These are phyloP conservation scores for Spatulosminthurus flaviceps DNA, from an alignment of 2,888 invertebrate species.

Conservation along the genomic window DNA sequence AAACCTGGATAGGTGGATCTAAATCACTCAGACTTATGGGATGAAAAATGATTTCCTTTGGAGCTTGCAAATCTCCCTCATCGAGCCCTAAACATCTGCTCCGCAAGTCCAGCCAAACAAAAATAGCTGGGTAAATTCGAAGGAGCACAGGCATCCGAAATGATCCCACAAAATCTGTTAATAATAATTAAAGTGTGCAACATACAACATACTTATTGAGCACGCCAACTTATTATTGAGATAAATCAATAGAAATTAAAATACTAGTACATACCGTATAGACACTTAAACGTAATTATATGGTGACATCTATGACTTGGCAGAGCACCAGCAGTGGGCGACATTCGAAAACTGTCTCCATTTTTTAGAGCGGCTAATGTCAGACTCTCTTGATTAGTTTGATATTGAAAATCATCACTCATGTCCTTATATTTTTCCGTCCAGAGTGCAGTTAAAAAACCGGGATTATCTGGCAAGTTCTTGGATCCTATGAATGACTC, in stretches of 20 bases:
- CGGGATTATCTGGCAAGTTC: constrained; percentile 33
- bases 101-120: constrained; percentile 57
- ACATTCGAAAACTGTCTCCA: constrained; percentile 24
- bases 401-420: neutral
- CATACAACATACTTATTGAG: too few species aligned
- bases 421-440: constrained; percentile 18
- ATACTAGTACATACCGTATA: constrained; percentile 14
- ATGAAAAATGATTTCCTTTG: constrained; percentile 52
- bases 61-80: constrained; percentile 52
- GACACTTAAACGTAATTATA: constrained; percentile 26
- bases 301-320: neutral
- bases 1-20: constrained; percentile 61
- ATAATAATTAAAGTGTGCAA: too few species aligned
- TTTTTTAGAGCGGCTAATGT: constrained; percentile 30
- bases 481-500: constrained; percentile 44
- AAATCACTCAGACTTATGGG: constrained; percentile 55
- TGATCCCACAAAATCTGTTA: constrained; percentile 45
- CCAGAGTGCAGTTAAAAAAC: constrained; percentile 41
- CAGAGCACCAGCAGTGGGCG: neutral
- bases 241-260: too few species aligned
- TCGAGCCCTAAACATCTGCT: constrained; percentile 50
- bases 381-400: neutral
- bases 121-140: constrained; percentile 58
- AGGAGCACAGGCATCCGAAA: constrained; percentile 55
- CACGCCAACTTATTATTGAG: neutral